phyloP scores from a whole-genome alignment of 2,797 vertebrate genomes.

The Melanotaenia parkinsoni region DNA sequence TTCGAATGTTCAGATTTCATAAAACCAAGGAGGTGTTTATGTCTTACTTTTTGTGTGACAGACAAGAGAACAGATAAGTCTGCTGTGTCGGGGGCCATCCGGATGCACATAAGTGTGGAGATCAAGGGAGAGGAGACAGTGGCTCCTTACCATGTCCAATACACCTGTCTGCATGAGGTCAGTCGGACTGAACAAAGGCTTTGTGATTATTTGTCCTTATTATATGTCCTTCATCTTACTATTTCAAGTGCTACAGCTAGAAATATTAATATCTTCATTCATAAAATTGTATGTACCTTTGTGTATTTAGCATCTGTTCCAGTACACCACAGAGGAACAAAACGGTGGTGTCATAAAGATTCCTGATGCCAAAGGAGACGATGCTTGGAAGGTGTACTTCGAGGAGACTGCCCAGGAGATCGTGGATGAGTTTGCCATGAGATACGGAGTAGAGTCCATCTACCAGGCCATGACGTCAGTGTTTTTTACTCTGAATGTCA shows the following conservation, averaged over 20 bases:
- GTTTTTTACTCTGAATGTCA: slow-evolving; percentile 9
- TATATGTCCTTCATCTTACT: background rate
- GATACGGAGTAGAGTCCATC: slow-evolving; percentile 97
- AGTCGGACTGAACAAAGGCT: slow-evolving; percentile 31
- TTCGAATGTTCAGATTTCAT: slow-evolving; percentile 36
- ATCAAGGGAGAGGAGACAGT: slow-evolving; percentile 99
- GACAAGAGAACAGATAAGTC: slow-evolving; percentile 98
- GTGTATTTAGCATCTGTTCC: slow-evolving; percentile 90
- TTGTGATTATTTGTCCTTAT: too few relatives aligned
- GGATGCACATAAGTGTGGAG: slow-evolving; percentile 98
- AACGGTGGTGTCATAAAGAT: slow-evolving; percentile 94
- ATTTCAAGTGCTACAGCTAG: background rate
- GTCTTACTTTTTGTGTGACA: slow-evolving; percentile 65
- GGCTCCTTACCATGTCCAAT: slow-evolving; percentile 96
- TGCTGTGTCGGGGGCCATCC: slow-evolving; percentile 94
- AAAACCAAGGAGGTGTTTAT: slow-evolving; percentile 29
- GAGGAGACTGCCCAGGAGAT: slow-evolving; percentile 97
- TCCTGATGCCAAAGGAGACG: slow-evolving; percentile 95
- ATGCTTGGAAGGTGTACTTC: slow-evolving; percentile 98
- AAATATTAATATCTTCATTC: background rate
- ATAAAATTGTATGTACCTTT: slow-evolving; percentile 15
- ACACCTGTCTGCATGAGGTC: slow-evolving; percentile 97
- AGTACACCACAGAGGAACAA: slow-evolving; percentile 95
- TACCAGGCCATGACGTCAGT: slow-evolving; percentile 99
- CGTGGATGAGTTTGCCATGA: slow-evolving; percentile 97